Base-by-base conservation (phyloP, 2,113 vertebrate genomes). In the Regulus satrapa region DNA sequence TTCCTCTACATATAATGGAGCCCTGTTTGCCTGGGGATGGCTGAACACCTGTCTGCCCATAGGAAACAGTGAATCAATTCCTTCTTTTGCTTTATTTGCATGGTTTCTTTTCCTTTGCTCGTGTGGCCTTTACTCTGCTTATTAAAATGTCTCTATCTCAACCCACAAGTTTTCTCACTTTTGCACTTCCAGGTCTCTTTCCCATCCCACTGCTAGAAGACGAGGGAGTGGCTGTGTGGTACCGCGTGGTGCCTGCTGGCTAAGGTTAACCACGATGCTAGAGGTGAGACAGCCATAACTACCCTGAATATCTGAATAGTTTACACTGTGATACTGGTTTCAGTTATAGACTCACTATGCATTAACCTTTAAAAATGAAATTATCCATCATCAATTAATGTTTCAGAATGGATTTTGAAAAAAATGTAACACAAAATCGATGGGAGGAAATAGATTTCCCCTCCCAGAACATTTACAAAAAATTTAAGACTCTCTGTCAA, bases 1-100 rank as follows among this genome's bases (percentile, higher is more conserved):
- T 3, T 71, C 38, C 0, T 0, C 13, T 34, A 55, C 0, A 0
- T 2, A 0, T 14, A 31, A 56, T 11, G n/a, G 28, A 71, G 25
- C 28, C 34, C 29, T 43, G 17, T 23, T 31, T 64, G 19, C 23
- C 34, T 9, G 29, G 14, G 9, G 20, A 74, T 14, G 55, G 69
- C 38, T 34, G 59, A 92, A 56, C 25, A 55, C 14, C 32, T 43
- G 34, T 18, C n/a, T 61, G 28, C 21, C 5, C 1, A 77, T 1
- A 10, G 24, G 31, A 69, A 56, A 17, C 1, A 29, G 55, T 4
- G 24, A 77, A 76, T 24, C 0, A 78, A 68, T 24, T 55, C 32
- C 45, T 64, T 56, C 5, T 15, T 63, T 45, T 36, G 7, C 49
- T 77, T 82, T 56, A 31, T 55, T 77, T 61, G 20, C 4, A 52